Percentiles rank a stretch among this genome's conserved stretches.
Evolutionary conservation across 2,888 invertebrate species (phyloP).

Genomic region (Apamea monoglypha): DNA sequence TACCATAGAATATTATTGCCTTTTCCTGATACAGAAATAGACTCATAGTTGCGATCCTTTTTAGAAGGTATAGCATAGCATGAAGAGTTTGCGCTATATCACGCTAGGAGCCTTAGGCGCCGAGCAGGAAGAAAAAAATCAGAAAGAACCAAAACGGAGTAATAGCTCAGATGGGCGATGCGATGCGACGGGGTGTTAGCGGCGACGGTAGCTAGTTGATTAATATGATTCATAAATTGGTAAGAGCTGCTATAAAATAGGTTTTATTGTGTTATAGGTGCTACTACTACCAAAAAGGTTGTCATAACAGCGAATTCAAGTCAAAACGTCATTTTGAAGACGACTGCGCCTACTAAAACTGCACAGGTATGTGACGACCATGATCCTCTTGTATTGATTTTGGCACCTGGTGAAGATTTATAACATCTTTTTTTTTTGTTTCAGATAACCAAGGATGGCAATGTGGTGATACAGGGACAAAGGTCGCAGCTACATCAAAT

Average conservation of each 20-base stretch:
- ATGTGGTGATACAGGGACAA: slow-evolving; percentile 74
- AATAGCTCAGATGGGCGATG: too few relatives aligned
- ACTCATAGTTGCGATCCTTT: neutral
- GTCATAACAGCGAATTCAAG: slow-evolving; percentile 77
- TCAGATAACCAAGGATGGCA: slow-evolving; percentile 78
- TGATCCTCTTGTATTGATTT: neutral
- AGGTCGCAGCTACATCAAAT: slow-evolving; percentile 92
- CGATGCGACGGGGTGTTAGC: too few relatives aligned
- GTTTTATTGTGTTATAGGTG: slow-evolving; percentile 55
- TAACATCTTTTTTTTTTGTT: neutral
- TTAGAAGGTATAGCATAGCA: neutral
- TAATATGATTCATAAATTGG: neutral
- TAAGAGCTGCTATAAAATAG: neutral
- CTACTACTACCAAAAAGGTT: slow-evolving; percentile 77
- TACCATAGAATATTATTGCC: neutral
- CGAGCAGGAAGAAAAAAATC: too few relatives aligned
- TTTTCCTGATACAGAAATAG: neutral
- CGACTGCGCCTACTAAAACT: slow-evolving; percentile 74
- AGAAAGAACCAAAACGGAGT: too few relatives aligned
- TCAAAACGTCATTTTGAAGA: slow-evolving; percentile 82
- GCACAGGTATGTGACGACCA: slow-evolving; percentile 71
- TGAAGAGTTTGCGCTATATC: too few relatives aligned
- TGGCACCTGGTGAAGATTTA: neutral
- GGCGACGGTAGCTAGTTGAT: neutral
- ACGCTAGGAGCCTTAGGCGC: too few relatives aligned